phyloP scores from a whole-genome alignment of 1,140 invertebrate genomes.

The Drosophila takahashii region DNA sequence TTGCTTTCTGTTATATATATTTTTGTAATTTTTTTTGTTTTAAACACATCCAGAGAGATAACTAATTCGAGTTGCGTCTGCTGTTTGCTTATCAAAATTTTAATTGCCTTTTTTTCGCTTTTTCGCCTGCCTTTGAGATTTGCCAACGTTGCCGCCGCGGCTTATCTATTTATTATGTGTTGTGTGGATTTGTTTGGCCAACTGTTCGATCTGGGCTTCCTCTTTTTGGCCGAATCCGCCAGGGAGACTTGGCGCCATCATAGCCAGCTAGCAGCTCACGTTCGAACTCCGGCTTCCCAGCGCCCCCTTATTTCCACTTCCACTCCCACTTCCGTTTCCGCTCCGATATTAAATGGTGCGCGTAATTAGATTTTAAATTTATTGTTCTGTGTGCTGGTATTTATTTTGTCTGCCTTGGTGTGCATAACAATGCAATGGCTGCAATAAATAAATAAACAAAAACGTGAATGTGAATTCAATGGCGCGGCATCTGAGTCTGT shows the following conservation, averaged over 20 bases:
- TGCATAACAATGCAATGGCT: constrained; percentile 77
- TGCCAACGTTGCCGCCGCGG: constrained; percentile 11
- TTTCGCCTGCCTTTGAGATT: constrained; percentile 24
- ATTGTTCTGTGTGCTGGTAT: constrained; percentile 65
- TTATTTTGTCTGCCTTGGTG: constrained; percentile 72
- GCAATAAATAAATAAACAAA: constrained; percentile 80
- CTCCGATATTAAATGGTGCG: constrained; percentile 81
- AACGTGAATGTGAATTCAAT: constrained; percentile 75
- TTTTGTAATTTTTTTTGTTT: not conserved
- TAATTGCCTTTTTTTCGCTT: constrained; percentile 66
- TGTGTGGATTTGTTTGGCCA: constrained; percentile 30
- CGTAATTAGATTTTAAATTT: constrained; percentile 84
- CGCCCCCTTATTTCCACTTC: constrained; percentile 8
- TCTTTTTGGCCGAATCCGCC: constrained; percentile 34
- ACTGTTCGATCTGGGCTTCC: constrained; percentile 33
- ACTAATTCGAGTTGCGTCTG: constrained; percentile 50
- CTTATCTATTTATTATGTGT: constrained; percentile 56
- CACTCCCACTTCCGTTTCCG: constrained; percentile 55
- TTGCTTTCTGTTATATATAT: not conserved
- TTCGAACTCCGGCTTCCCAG: constrained; percentile 12
- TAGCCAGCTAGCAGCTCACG: constrained; percentile 45
- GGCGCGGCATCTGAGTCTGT: constrained; percentile 13
- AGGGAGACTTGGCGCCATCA: constrained; percentile 41
- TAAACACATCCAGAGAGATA: constrained; percentile 32
- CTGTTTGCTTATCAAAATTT: constrained; percentile 73